Conservation (phyloP, 2,113 vertebrate species). For the Nipponia nippon region DNA sequence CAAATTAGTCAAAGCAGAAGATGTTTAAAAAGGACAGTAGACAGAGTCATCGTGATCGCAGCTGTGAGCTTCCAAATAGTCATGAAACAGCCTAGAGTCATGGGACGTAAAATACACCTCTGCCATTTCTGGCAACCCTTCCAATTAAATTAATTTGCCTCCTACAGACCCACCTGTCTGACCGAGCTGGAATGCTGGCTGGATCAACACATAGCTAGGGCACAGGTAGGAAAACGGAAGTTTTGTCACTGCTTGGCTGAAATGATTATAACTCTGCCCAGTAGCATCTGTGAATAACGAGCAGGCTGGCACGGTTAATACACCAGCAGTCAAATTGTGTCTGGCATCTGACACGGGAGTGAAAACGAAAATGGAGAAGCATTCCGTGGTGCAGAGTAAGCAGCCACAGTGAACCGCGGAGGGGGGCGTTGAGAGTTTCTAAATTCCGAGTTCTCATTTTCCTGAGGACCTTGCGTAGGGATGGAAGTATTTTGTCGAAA, state of each 20-base stretch:
- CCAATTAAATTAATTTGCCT: neutral
- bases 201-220: neutral
- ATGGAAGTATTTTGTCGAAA: neutral
- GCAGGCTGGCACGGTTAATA: neutral
- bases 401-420: neutral
- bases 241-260: neutral
- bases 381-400: neutral
- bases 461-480: accelerated
- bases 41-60: neutral
- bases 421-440: neutral
- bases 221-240: neutral
- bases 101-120: neutral
- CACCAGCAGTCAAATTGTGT: neutral
- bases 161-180: neutral
- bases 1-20: neutral
- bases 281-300: accelerated
- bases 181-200: neutral
- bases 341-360: neutral
- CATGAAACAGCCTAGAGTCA: neutral
- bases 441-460: accelerated
- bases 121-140: neutral
- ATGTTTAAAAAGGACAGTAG: neutral
- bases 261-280: neutral
- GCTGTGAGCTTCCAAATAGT: neutral
- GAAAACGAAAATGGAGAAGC: neutral